Conservation (phyloP, 2,113 vertebrate genomes). For the Urocynchramus pylzowi region DNA sequence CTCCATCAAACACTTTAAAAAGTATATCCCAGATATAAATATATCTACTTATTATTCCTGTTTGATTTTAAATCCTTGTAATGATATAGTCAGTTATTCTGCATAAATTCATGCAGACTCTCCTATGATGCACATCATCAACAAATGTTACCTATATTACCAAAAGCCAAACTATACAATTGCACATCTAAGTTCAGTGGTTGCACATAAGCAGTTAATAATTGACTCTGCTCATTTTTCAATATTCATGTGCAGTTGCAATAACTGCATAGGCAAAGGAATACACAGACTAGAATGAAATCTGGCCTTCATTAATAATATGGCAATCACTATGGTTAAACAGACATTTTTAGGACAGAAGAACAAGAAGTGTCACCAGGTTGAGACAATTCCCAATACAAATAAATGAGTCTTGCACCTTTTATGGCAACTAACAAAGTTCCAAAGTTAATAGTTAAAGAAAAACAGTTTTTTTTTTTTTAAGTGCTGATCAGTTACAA, state of each 20-base stretch:
- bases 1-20: background rate
- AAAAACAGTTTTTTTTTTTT: background rate
- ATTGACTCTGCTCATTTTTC: background rate
- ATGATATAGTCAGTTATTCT: background rate
- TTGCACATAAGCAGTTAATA: background rate
- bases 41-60: background rate
- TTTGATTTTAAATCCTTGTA: background rate
- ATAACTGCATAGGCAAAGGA: background rate
- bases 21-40: background rate
- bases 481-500: background rate
- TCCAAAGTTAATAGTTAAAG: background rate
- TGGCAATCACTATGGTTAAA: fast-evolving
- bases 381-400: background rate
- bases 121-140: background rate
- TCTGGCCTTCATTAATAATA: background rate
- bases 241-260: background rate
- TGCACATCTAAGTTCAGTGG: background rate
- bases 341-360: background rate
- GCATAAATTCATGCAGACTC: background rate
- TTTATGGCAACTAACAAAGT: background rate
- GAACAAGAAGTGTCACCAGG: background rate
- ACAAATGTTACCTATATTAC: background rate
- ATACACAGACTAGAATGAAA: background rate
- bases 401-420: background rate
- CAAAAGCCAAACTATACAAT: background rate